Conservation (phyloP, 2,888 invertebrate species). For the Syrphus vitripennis region DNA sequence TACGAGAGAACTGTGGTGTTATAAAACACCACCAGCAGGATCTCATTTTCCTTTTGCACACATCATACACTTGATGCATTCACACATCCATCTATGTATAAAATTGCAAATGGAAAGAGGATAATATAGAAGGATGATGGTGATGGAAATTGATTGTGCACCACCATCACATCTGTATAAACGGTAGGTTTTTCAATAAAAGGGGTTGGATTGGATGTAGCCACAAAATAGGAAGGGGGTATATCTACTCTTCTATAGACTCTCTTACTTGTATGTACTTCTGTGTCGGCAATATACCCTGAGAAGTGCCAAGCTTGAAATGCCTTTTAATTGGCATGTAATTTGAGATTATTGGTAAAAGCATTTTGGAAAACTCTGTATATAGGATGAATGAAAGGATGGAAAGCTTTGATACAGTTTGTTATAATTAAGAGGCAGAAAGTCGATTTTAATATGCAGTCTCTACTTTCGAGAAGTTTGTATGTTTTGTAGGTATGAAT, state of each 20-base stretch:
- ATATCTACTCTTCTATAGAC: neutral
- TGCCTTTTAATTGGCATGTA: conserved; percentile 64
- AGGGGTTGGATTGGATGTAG: neutral
- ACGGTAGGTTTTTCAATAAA: conserved; percentile 13
- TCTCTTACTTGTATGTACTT: neutral
- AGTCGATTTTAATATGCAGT: conserved; percentile 17
- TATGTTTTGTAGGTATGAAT: neutral
- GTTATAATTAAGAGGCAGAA: conserved; percentile 33
- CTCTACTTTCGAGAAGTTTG: neutral
- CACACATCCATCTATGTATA: no score
- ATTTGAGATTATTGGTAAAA: conserved; percentile 51
- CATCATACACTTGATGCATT: neutral
- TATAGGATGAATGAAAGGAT: neutral
- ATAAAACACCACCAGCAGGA: neutral
- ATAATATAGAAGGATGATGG: neutral
- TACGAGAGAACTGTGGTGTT: neutral
- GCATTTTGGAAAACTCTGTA: neutral
- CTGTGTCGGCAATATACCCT: neutral
- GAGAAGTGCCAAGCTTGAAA: conserved; percentile 42
- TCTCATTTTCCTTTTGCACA: neutral
- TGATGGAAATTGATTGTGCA: conserved; percentile 19
- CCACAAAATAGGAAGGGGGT: neutral
- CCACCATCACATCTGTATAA: neutral
- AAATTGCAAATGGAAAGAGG: neutral
- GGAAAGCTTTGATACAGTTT: conserved; percentile 29